Conservation (phyloP, 2,797 vertebrate species). For the Furcifer pardalis region DNA sequence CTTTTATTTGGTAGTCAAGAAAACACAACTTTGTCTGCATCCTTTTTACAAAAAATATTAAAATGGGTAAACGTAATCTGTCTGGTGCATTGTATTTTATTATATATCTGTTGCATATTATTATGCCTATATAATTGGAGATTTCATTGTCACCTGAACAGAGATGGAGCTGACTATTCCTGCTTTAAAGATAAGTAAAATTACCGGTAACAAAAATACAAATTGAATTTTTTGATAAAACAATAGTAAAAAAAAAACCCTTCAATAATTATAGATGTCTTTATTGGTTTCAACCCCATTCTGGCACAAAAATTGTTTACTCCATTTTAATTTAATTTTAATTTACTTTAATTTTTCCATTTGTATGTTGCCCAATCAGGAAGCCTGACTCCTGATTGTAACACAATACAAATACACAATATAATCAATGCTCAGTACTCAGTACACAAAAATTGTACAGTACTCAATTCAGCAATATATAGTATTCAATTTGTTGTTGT, state of each 20-base stretch:
- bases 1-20: slow-evolving; percentile 82
- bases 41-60: slow-evolving; percentile 91
- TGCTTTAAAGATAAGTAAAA: background rate
- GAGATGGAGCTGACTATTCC: background rate
- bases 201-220: background rate
- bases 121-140: background rate
- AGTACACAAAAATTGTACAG: too few relatives aligned
- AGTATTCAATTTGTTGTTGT: too few relatives aligned
- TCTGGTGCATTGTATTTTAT: slow-evolving; percentile 48
- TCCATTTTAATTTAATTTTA: too few relatives aligned
- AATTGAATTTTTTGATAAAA: background rate
- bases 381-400: too few relatives aligned
- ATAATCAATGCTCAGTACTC: too few relatives aligned
- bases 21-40: slow-evolving; percentile 80
- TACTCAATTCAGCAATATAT: too few relatives aligned
- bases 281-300: background rate
- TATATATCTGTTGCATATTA: slow-evolving; percentile 25
- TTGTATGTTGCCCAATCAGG: too few relatives aligned
- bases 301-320: background rate
- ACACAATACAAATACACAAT: too few relatives aligned
- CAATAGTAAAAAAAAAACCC: background rate
- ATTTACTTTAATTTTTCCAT: too few relatives aligned
- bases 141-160: background rate
- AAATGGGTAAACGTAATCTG: slow-evolving; percentile 60
- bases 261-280: background rate